Evolutionary conservation across 1,140 invertebrate genomes (phyloP), one percentile per base, ranked within the genome.

Genomic region (Cydia fagiglandana): DNA sequence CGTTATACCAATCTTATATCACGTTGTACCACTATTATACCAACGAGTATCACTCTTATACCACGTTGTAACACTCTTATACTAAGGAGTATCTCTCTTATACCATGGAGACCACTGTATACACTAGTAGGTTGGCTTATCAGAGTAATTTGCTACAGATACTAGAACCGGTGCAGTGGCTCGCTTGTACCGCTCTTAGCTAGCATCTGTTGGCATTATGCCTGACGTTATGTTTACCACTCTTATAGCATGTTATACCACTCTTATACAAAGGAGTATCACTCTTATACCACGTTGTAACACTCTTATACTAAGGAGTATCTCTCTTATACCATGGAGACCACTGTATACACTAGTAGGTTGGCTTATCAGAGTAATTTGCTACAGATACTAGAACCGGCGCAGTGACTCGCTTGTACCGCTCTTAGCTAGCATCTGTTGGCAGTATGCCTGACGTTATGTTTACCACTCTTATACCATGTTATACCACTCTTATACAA

Each of bases 391-490:
- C 6, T 38, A 38, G 34, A 7, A 38, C 34, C 34, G 50, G 28
- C 64, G 61, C 64, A 70, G 75, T 76, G 75, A 76, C 66, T 30
- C 24, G 12, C 64, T 6, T 30, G 64, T 10, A 30, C 66, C 15
- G 15, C n/a, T 70, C 4, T 7, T 70, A 12, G 66, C 66, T 12
- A 41, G 30, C 30, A 2, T 47, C 45, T 47, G 45, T 47, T 47
- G 45, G 13, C 13, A 47, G 2, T 15, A 15, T 13, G 45, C 45
- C 45, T 13, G 45, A 24, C 56, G 13, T 12, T 47, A 47, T n/a
- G 45, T 12, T 47, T 47, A 15, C 45, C 45, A 15, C 45, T 47
- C 12, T 47, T 45, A 45, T 45, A 45, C 10, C 41, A 12, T 2
- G n/a, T 7, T 61, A 20, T n/a, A 17, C 20, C n/a, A 61, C n/a